Percentiles rank a stretch among this genome's conserved stretches.
phyloP scores from a whole-genome alignment of 2,113 vertebrate species.

The Chamaea fasciata region DNA sequence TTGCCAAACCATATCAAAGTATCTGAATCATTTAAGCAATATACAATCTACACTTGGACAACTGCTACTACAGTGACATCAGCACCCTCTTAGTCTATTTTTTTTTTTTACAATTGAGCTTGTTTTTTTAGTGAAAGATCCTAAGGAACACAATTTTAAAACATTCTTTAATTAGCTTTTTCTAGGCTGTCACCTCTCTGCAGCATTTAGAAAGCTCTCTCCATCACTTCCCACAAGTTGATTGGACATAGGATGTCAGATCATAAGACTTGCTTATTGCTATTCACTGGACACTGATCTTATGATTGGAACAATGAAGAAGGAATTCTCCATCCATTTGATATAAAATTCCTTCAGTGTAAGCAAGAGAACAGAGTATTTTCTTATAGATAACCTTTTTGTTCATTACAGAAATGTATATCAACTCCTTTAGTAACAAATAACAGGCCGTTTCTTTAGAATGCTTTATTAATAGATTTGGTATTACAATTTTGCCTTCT shows the following conservation, averaged over 20 bases:
- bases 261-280: background rate
- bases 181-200: background rate
- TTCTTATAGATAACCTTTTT: background rate
- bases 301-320: background rate
- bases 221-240: background rate
- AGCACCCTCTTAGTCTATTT: background rate
- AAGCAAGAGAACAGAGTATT: background rate
- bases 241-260: background rate
- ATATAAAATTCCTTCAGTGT: background rate
- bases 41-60: background rate
- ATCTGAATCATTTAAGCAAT: background rate
- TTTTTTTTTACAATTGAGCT: background rate
- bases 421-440: background rate
- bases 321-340: background rate
- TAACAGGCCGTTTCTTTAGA: background rate
- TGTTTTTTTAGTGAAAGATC: background rate
- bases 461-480: constrained; percentile 19
- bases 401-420: background rate
- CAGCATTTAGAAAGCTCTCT: background rate
- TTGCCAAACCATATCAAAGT: constrained; percentile 35
- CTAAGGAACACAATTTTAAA: background rate
- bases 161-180: background rate
- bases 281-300: background rate
- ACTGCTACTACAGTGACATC: background rate
- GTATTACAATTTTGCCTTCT: constrained; percentile 8